These are phyloP conservation scores for Apostichopus californicus DNA, from an alignment of 35 echinoderm and acorn worm genomes.

Conservation along the genomic window DNA sequence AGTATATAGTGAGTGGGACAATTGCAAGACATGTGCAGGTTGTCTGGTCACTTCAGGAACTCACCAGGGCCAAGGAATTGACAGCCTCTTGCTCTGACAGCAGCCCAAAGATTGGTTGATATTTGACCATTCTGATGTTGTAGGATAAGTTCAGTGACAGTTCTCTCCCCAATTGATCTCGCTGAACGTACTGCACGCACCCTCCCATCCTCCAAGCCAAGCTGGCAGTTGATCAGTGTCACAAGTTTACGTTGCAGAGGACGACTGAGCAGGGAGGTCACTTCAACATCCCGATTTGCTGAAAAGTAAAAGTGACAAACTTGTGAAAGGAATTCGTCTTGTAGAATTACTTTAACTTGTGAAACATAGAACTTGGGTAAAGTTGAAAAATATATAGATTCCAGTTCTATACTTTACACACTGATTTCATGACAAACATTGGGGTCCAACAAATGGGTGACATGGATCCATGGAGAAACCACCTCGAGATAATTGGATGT, in stretches of 20 bases:
- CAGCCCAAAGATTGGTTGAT: constrained; percentile 95
- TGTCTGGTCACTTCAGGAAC: neutral
- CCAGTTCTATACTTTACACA: no score
- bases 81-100: constrained; percentile 88
- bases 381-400: no score
- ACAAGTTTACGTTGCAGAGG: constrained; percentile 96
- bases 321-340: no score
- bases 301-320: neutral
- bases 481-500: no score
- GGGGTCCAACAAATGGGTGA: no score
- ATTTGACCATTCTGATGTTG: constrained; percentile 96
- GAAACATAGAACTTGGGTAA: no score
- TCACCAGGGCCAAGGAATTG: constrained; percentile 99
- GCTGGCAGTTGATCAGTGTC: constrained; percentile 89
- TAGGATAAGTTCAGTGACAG: constrained; percentile 91
- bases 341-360: no score
- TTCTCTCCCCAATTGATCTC: constrained; percentile 87
- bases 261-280: constrained; percentile 57
- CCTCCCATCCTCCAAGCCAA: constrained; percentile 92
- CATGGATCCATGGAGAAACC: no score
- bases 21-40: no score
- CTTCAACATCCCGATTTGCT: neutral
- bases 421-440: no score
- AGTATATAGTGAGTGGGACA: no score
- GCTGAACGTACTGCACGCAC: constrained; percentile 85